These are phyloP conservation scores for Oophaga sylvatica DNA, from an alignment of 2,797 vertebrate species.

Conservation along the genomic window DNA sequence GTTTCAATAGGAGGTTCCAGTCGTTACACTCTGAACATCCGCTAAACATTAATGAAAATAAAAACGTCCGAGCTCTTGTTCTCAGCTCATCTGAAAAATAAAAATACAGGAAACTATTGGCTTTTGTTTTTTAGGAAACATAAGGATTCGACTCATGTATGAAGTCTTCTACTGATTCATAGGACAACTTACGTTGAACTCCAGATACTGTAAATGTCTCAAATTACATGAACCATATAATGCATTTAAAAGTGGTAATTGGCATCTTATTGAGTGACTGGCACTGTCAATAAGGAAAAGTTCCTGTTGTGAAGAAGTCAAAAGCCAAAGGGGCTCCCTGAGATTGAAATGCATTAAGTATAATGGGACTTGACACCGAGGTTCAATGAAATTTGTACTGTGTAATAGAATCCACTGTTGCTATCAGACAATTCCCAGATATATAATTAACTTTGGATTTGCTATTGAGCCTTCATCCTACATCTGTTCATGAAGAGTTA, in stretches of 20 bases:
- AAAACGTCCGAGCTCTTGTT: constrained; percentile 17
- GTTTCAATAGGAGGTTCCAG: constrained; percentile 70
- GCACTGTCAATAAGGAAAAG: background rate
- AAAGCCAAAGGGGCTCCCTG: background rate
- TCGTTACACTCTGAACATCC: constrained; percentile 68
- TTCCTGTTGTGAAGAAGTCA: too few species aligned
- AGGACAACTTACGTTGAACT: background rate
- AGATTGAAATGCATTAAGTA: background rate
- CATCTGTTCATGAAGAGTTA: too few species aligned
- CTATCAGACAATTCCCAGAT: too few species aligned
- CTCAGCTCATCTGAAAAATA: background rate
- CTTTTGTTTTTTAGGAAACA: background rate
- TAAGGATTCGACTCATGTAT: background rate
- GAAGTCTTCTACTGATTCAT: background rate
- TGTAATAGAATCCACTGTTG: background rate
- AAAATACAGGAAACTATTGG: background rate
- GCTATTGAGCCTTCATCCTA: background rate
- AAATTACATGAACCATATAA: background rate
- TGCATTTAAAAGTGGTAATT: background rate
- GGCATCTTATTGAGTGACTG: background rate
- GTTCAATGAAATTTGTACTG: background rate
- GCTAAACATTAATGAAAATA: constrained; percentile 67
- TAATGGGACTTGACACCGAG: background rate
- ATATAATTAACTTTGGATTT: background rate
- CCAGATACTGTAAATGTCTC: background rate